Percentiles rank a stretch among this genome's conserved stretches.
Conservation (phyloP, 2,888 invertebrate genomes). For the Tetragonula carbonaria region DNA sequence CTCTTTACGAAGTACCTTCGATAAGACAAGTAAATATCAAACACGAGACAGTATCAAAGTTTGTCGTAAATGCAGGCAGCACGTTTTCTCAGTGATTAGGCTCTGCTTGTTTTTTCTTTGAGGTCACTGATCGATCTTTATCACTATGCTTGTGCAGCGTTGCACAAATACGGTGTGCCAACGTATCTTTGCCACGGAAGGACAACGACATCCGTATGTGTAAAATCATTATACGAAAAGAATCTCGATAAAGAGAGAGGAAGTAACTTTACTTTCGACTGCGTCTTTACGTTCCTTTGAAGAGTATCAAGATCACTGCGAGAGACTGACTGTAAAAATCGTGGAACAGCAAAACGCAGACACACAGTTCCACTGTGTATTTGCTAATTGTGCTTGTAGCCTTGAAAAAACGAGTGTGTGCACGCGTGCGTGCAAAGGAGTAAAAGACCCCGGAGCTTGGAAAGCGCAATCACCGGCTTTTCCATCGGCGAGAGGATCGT, state of each 20-base stretch:
- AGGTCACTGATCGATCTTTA: too few relatives aligned
- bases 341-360: not conserved
- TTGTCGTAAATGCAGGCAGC: not conserved
- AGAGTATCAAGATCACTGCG: not conserved
- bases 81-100: too few relatives aligned
- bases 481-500: conserved; percentile 14
- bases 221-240: not conserved
- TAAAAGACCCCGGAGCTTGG: not conserved
- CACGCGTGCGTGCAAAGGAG: conserved; percentile 15
- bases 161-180: too few relatives aligned
- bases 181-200: too few relatives aligned
- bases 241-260: not conserved
- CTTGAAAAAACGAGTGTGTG: conserved; percentile 39
- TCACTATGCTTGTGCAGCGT: too few relatives aligned
- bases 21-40: not conserved
- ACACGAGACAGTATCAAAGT: not conserved
- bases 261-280: too few relatives aligned
- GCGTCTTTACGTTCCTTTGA: not conserved
- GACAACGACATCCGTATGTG: too few relatives aligned
- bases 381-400: conserved; percentile 38
- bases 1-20: not conserved
- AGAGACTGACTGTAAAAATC: not conserved
- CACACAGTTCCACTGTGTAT: conserved; percentile 33
- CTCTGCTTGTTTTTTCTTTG: too few relatives aligned
- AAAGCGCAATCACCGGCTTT: conserved; percentile 42